Evolutionary conservation across 2,888 invertebrate species (phyloP), one percentile per base, ranked within the genome.

Genomic region (Nasonovia ribisnigri): DNA sequence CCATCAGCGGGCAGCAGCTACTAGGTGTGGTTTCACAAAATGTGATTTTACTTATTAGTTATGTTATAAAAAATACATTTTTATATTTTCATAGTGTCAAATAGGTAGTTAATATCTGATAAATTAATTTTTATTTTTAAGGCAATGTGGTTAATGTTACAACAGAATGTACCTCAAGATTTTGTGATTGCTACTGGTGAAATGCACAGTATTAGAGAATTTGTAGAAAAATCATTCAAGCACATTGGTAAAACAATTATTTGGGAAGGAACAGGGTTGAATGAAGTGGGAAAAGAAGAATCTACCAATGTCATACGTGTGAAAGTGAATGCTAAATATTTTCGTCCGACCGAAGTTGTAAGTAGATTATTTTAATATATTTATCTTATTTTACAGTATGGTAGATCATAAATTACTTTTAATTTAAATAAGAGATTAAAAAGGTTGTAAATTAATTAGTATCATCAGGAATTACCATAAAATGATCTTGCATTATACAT

Each of bases 61-160:
- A n/a, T 77, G 16, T n/a, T 36, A 0, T 67, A n/a, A 67, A 67
- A n/a, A 67, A 5, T n/a, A 77, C n/a, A n/a, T 36, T 77, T 77
- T 2, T 36, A 46, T 29, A n/a, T 57, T 86, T 84, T 60, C 11
- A 48, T 13, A 20, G 6, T 48, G 13, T 48, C 24, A 91, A 54
- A 51, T 54, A 54, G 5, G 54, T 54, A 24, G 24, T 26, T 42
- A 67, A 46, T 90, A 42, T 48, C n/a, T 88, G 26, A 60, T 51
- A 43, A 57, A 90, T 87, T 54, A 26, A 54, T 77, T 92, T 92
- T 90, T 89, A 84, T 91, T 91, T 94, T 95, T 0, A 95, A 98
- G 98, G 99, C 99, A 0, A 99, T 99, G 99, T 99, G 99, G 99
- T 96, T 99, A 96, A 99, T 99, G 98, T 96, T 99, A 36, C 99